phyloP scores from a whole-genome alignment of 1,140 invertebrate genomes.

The Euschistus heros region DNA sequence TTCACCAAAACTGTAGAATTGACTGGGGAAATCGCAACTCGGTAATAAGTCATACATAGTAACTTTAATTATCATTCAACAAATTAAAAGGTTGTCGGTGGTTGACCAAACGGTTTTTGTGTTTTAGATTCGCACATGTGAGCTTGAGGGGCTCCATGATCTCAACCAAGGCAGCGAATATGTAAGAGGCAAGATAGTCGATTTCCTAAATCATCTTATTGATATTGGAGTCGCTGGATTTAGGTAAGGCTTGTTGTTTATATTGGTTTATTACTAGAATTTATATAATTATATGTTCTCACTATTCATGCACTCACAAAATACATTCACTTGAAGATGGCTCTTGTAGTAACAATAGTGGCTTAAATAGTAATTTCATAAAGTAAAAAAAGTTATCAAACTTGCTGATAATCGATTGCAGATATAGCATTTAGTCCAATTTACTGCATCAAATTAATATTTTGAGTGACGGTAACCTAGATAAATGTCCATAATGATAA shows the following conservation, averaged over 20 bases:
- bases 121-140: conserved; percentile 56
- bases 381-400: no score
- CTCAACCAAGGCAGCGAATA: conserved; percentile 54
- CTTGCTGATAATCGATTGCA: no score
- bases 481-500: no score
- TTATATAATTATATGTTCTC: no score
- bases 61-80: no score
- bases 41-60: conserved; percentile 17
- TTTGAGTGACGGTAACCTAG: no score
- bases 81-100: not conserved
- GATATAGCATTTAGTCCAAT: no score
- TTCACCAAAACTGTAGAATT: conserved; percentile 45
- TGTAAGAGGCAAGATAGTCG: conserved; percentile 54
- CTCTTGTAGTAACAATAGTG: no score
- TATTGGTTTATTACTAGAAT: not conserved
- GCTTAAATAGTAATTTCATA: no score
- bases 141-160: conserved; percentile 59
- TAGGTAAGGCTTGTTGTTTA: conserved; percentile 36
- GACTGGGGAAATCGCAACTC: conserved; percentile 45
- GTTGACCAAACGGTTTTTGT: conserved; percentile 1
- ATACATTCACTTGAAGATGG: no score
- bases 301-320: no score
- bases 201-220: conserved; percentile 59
- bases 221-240: conserved; percentile 72
- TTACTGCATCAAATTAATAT: no score